These are phyloP conservation scores for Melospiza melodia DNA, from an alignment of 2,113 vertebrate species.

Conservation along the genomic window DNA sequence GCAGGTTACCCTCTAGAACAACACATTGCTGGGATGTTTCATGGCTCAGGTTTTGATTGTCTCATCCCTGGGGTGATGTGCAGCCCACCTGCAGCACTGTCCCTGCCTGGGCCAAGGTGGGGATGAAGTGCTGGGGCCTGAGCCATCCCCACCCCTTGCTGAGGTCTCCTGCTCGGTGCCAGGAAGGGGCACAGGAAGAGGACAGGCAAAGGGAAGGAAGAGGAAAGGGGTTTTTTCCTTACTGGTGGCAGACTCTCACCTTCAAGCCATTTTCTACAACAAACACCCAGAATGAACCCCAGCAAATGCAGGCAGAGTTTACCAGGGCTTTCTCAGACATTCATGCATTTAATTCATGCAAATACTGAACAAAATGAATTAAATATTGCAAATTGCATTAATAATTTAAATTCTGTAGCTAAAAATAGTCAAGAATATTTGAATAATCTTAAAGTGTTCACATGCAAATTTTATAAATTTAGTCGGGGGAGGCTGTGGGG, in stretches of 20 bases:
- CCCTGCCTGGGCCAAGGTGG: background rate
- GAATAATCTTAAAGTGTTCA: background rate
- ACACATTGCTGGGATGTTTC: background rate
- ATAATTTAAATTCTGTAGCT: slow-evolving; percentile 30
- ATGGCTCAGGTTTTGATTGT: background rate
- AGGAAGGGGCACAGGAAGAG: background rate
- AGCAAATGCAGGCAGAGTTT: background rate
- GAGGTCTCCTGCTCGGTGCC: rapidly evolving
- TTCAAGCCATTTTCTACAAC: background rate
- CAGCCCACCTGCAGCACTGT: rapidly evolving
- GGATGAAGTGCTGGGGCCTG: rapidly evolving
- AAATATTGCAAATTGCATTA: slow-evolving; percentile 46
- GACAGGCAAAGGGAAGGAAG: rapidly evolving
- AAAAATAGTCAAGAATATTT: slow-evolving; percentile 46
- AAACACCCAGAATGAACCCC: background rate
- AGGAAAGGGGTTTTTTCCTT: background rate
- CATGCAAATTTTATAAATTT: slow-evolving; percentile 12
- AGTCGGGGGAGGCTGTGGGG: background rate
- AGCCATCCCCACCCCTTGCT: rapidly evolving
- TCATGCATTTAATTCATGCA: slow-evolving; percentile 21
- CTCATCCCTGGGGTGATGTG: background rate
- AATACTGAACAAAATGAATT: slow-evolving; percentile 33
- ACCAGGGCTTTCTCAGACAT: background rate
- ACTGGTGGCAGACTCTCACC: background rate
- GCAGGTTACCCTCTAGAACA: background rate